These are phyloP conservation scores for Galaxea fascicularis DNA, from an alignment of 92 coral and sea anemone genomes.

Conservation along the genomic window DNA sequence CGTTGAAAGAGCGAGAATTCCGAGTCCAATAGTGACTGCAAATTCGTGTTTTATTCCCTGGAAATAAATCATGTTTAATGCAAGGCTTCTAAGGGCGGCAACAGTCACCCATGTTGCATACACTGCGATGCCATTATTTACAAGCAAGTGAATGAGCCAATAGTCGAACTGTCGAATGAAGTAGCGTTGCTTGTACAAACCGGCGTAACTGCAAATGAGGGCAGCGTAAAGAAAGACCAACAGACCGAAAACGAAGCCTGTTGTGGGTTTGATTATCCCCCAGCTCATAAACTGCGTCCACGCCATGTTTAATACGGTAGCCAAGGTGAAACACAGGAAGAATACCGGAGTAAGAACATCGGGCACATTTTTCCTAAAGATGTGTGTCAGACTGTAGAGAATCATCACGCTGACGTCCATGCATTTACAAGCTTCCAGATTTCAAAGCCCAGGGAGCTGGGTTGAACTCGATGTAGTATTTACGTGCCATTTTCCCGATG, in stretches of 20 bases:
- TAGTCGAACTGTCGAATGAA: slow-evolving; percentile 43
- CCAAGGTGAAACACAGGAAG: slow-evolving; percentile 60
- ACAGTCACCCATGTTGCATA: slow-evolving; percentile 72
- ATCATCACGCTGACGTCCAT: slow-evolving; percentile 76
- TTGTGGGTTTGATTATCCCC: slow-evolving; percentile 32
- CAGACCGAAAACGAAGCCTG: slow-evolving; percentile 21
- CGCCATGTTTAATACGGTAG: slow-evolving; percentile 62
- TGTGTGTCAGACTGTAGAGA: slow-evolving; percentile 62
- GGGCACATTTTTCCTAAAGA: slow-evolving; percentile 57
- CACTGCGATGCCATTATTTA: slow-evolving; percentile 66
- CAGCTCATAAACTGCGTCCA: slow-evolving; percentile 66
- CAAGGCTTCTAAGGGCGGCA: slow-evolving; percentile 69
- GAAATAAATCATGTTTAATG: slow-evolving; percentile 58
- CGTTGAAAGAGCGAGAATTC: slow-evolving; percentile 53
- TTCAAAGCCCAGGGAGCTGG: slow-evolving; percentile 78
- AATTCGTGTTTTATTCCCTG: slow-evolving; percentile 48
- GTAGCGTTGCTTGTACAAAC: slow-evolving; percentile 53
- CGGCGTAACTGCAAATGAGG: slow-evolving; percentile 54
- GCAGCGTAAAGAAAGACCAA: slow-evolving; percentile 54
- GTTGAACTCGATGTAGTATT: slow-evolving; percentile 63
- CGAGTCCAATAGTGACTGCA: slow-evolving; percentile 59
- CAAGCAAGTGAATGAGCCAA: slow-evolving; percentile 65
- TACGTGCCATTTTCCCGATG: slow-evolving; percentile 50
- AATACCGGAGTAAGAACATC: slow-evolving; percentile 64
- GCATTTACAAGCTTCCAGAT: slow-evolving; percentile 78